A percentile compares a stretch with the other conserved stretches of the same genome.
These are phyloP conservation scores for Opisthograptis luteolata DNA, from an alignment of 2,888 invertebrate species.

Conservation along the genomic window DNA sequence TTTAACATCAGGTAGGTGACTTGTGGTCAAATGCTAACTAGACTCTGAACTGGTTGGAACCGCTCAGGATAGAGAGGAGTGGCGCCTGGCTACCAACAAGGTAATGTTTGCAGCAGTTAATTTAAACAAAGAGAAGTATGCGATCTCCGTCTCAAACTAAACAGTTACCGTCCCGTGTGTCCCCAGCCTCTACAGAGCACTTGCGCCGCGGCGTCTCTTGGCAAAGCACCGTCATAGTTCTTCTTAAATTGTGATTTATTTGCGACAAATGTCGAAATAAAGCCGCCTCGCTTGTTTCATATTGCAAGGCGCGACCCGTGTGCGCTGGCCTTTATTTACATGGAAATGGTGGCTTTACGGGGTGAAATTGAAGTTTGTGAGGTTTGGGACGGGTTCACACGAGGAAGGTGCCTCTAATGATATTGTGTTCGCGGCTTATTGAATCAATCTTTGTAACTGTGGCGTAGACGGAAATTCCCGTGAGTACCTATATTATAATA, in stretches of 20 bases:
- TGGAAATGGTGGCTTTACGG: constrained; percentile 28
- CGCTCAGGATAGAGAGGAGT: too few relatives aligned
- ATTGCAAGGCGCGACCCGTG: constrained; percentile 27
- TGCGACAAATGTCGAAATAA: constrained; percentile 77
- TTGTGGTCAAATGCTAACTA: too few relatives aligned
- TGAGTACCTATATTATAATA: too few relatives aligned
- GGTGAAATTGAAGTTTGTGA: constrained; percentile 29
- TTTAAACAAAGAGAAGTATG: not conserved
- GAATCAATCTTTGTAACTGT: constrained; percentile 4
- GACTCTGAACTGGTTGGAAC: too few relatives aligned
- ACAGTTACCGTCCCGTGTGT: constrained; percentile 4
- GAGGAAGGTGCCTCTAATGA: not conserved
- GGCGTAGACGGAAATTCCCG: not conserved
- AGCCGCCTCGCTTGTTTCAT: constrained; percentile 57
- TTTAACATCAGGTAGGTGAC: too few relatives aligned
- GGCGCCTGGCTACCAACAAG: too few relatives aligned
- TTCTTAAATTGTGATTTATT: constrained; percentile 79
- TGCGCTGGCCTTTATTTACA: constrained; percentile 32
- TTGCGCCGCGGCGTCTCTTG: constrained; percentile 46
- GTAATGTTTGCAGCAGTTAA: not conserved
- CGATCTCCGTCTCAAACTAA: not conserved
- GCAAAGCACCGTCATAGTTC: constrained; percentile 68
- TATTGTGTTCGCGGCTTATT: constrained; percentile 7
- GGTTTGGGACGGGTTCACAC: not conserved
- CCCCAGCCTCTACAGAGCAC: constrained; percentile 6